These are phyloP conservation scores for Theretra japonica DNA, from an alignment of 2,888 invertebrate species.

Conservation along the genomic window DNA sequence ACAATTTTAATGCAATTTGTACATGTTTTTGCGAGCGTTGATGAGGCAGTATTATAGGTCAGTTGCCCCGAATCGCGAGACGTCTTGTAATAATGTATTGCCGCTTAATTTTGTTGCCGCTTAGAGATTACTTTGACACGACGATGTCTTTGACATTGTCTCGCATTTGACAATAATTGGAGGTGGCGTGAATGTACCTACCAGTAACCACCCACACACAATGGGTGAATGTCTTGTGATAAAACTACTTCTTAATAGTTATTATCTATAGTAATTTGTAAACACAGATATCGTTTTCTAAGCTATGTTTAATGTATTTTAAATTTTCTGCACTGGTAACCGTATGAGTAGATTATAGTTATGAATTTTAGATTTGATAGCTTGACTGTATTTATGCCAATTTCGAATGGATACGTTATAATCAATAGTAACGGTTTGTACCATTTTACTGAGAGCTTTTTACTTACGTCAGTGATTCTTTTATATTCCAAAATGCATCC, in stretches of 20 bases:
- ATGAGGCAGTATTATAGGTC: constrained; percentile 37
- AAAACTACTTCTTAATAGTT: neutral
- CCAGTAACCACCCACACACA: constrained; percentile 3
- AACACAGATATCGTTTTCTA: neutral
- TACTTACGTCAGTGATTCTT: no score
- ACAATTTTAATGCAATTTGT: constrained; percentile 48
- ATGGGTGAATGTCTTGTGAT: constrained; percentile 22
- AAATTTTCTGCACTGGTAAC: no score
- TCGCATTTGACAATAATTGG: constrained; percentile 19
- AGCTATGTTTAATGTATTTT: neutral
- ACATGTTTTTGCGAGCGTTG: constrained; percentile 44
- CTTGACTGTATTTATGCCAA: no score
- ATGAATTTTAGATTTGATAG: no score
- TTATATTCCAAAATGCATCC: no score
- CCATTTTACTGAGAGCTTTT: no score
- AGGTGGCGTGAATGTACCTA: neutral
- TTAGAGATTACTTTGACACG: constrained; percentile 14
- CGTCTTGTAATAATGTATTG: constrained; percentile 4
- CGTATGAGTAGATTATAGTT: no score
- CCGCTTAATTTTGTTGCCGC: constrained; percentile 2
- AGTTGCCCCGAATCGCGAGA: constrained; percentile 21
- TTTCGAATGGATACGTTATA: no score
- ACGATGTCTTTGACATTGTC: constrained; percentile 21
- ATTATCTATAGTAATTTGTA: neutral
- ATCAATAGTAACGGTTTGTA: no score